These are phyloP conservation scores for Neodiprion pinetum DNA, from an alignment of 1,140 invertebrate species.

Conservation along the genomic window DNA sequence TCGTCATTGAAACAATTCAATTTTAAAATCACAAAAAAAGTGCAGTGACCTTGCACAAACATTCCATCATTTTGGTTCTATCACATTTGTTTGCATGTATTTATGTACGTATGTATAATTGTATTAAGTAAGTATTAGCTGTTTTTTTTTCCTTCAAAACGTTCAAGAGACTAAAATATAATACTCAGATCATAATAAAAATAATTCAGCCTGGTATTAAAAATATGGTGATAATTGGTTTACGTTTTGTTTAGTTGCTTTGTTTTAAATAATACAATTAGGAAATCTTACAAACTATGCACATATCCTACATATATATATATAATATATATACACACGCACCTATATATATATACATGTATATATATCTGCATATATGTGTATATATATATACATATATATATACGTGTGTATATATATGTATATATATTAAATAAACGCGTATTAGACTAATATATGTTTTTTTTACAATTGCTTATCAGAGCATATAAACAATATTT, in stretches of 20 bases:
- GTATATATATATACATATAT: constrained; percentile 14
- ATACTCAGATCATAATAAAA: constrained; percentile 35
- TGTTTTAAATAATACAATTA: constrained; percentile 34
- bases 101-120: too few relatives aligned
- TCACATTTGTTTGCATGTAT: too few relatives aligned
- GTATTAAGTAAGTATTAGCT: too few relatives aligned
- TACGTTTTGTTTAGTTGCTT: constrained; percentile 8
- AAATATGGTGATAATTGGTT: constrained; percentile 21
- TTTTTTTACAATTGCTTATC: constrained; percentile 27
- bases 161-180: constrained; percentile 17
- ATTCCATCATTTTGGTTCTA: too few relatives aligned
- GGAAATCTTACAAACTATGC: constrained; percentile 32
- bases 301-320: background rate
- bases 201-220: constrained; percentile 37
- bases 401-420: constrained; percentile 3
- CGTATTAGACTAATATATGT: constrained; percentile 28
- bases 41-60: too few relatives aligned
- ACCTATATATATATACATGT: background rate
- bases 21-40: too few relatives aligned
- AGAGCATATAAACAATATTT: constrained; percentile 25
- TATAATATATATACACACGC: background rate
- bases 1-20: too few relatives aligned
- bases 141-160: too few relatives aligned
- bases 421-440: constrained; percentile 25
- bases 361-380: background rate